Base-by-base conservation (phyloP, 2,113 vertebrate genomes). In the Urocitellus parryii region DNA sequence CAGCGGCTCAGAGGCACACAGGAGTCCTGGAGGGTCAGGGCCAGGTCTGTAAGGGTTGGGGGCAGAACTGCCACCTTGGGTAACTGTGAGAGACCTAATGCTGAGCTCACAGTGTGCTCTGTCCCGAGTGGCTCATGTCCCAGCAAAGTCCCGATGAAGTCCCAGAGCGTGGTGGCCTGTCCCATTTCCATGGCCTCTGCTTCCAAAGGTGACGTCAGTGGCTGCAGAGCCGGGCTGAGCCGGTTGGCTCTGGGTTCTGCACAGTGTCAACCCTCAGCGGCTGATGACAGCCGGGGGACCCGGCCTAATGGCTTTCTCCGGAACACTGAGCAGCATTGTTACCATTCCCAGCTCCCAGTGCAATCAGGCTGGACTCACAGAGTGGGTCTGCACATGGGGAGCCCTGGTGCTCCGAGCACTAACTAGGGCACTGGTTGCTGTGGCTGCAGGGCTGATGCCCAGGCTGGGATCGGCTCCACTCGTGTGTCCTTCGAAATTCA, bases 41-140 rank as follows among this genome's bases (percentile, higher is more conserved):
- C 34, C 0, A 0, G n/a, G n/a, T 32, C 14, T 5, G 8, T 24
- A 39, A 80, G 18, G 2, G 17, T 12, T 24, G 1, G 8, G 0
- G 3, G 39, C 24, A 32, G 1, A 81, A 24, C 0, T 0, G 1
- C 48, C 32, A 27, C 11, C 48, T 5, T 13, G 48, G n/a, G 48
- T 45, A 32, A 6, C 18, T 5, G 22, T 18, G 29, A 61, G 45
- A 29, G 32, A 0, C 13, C 10, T 11, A 7, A 39, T 22, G 81
- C 68, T 37, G 85, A 85, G 5, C 51, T 87, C 13, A 4, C 17
- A 5, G 8, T n/a, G 37, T 51, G 51, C 76, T 90, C 34, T 34
- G 37, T 65, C 81, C 84, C 48, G 2, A 87, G 81, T 51, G 29
- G 58, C 85, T 82, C 29, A 14, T 56, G 83, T 61, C 27, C 90